A percentile compares a stretch with the other conserved stretches of the same genome.
Conservation (phyloP, 2,797 vertebrate species). For the Pipistrellus nathusii region DNA sequence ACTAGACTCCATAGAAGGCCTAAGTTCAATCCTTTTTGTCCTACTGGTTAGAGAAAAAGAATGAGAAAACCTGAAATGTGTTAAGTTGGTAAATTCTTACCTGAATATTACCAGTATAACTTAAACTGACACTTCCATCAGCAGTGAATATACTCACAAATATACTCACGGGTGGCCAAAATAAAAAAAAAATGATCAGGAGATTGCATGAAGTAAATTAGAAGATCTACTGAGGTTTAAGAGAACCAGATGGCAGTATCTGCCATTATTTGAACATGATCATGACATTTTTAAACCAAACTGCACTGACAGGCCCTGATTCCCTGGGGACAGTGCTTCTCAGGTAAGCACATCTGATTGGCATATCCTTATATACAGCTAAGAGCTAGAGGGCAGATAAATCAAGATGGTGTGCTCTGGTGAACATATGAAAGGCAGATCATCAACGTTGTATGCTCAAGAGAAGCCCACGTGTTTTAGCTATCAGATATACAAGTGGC, state of each 20-base stretch:
- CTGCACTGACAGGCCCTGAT: not conserved
- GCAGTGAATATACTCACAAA: not conserved
- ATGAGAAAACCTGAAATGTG: not conserved
- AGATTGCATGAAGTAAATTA: conserved; percentile 21
- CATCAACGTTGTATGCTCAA: not conserved
- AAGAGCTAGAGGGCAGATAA: conserved; percentile 1
- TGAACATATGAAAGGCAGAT: conserved; percentile 29
- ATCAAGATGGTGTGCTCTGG: not conserved
- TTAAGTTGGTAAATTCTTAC: not conserved
- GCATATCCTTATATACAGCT: not conserved
- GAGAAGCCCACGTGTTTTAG: conserved; percentile 18
- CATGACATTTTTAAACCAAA: conserved; percentile 29
- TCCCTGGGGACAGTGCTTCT: conserved; percentile 14
- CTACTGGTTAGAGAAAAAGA: conserved; percentile 42
- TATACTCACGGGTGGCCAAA: not conserved
- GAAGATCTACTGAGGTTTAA: not conserved
- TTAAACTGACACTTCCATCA: conserved; percentile 4
- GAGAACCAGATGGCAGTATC: not conserved
- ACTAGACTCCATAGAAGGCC: not conserved
- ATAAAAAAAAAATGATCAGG: not conserved
- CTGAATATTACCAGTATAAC: not conserved
- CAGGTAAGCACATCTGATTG: not conserved
- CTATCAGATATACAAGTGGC: not conserved
- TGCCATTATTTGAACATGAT: conserved; percentile 20
- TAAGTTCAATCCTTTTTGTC: not conserved